A percentile compares a stretch with the other conserved stretches of the same genome.
phyloP scores from a whole-genome alignment of 37 sponge, comb jelly and placozoan species.

The Beroe forskalii region DNA sequence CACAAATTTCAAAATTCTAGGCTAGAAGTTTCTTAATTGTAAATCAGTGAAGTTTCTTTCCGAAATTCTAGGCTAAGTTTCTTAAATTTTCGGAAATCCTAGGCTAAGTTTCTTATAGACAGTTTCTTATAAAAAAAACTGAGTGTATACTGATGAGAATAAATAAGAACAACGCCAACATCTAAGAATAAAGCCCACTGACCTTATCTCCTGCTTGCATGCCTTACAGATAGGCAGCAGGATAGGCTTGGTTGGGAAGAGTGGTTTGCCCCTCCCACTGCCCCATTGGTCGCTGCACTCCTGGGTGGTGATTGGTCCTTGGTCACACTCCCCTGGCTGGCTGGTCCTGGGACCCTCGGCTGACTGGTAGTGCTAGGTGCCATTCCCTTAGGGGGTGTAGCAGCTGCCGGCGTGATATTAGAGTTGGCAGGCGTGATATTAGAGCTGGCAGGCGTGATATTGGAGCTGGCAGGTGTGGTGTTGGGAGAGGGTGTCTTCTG shows the following conservation, averaged over 20 bases:
- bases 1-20: too few species aligned
- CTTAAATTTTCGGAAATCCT: too few species aligned
- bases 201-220: conserved; percentile 25
- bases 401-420: not conserved
- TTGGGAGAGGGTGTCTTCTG: not conserved
- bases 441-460: not conserved
- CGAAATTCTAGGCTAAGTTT: too few species aligned
- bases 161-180: too few species aligned
- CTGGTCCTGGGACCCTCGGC: not conserved
- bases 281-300: not conserved
- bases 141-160: too few species aligned
- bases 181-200: too few species aligned
- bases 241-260: not conserved
- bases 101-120: too few species aligned
- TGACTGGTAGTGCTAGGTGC: not conserved
- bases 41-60: too few species aligned
- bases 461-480: too few species aligned
- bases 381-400: not conserved
- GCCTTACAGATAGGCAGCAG: conserved; percentile 48
- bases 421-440: not conserved
- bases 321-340: not conserved
- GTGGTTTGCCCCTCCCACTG: not conserved
- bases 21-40: too few species aligned
- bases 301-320: not conserved
- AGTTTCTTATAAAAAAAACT: too few species aligned